Evolutionary conservation across 2,888 invertebrate species (phyloP).

Genomic region (Noctua comes): DNA sequence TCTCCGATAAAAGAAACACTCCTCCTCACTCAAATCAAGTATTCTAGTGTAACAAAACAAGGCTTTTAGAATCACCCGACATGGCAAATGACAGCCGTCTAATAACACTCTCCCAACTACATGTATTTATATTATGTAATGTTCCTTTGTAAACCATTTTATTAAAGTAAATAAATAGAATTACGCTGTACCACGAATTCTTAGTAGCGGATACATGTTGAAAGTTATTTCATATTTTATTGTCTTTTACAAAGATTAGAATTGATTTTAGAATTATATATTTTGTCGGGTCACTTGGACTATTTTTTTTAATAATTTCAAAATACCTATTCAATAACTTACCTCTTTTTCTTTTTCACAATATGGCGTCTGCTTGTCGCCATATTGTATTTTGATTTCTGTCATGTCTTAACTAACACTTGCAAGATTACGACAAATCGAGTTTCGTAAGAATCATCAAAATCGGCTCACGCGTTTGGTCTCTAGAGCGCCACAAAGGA

Average conservation of each 20-base stretch:
- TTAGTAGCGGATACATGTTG: slow-evolving; percentile 22
- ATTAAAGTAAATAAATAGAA: slow-evolving; percentile 68
- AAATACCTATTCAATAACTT: too few relatives aligned
- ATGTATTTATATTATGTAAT: slow-evolving; percentile 27
- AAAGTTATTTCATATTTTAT: background rate
- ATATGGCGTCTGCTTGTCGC: background rate
- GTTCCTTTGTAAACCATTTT: slow-evolving; percentile 61
- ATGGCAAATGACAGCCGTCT: slow-evolving; percentile 47
- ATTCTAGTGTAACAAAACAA: slow-evolving; percentile 40
- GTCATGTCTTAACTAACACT: background rate
- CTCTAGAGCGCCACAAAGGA: background rate
- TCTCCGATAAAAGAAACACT: slow-evolving; percentile 42
- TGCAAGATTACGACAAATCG: too few relatives aligned
- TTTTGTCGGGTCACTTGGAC: background rate
- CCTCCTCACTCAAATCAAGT: slow-evolving; percentile 18
- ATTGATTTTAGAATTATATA: background rate
- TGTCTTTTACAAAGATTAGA: background rate
- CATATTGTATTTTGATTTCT: background rate
- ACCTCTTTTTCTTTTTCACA: too few relatives aligned
- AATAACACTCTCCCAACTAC: slow-evolving; percentile 42
- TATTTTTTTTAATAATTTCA: background rate
- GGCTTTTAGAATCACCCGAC: slow-evolving; percentile 32
- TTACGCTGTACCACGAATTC: slow-evolving; percentile 34
- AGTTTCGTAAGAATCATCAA: background rate
- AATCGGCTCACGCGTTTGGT: background rate